These are phyloP conservation scores for Hydra vulgaris DNA, from an alignment of 30 jellyfish, hydroid and myxozoan species.

Conservation along the genomic window DNA sequence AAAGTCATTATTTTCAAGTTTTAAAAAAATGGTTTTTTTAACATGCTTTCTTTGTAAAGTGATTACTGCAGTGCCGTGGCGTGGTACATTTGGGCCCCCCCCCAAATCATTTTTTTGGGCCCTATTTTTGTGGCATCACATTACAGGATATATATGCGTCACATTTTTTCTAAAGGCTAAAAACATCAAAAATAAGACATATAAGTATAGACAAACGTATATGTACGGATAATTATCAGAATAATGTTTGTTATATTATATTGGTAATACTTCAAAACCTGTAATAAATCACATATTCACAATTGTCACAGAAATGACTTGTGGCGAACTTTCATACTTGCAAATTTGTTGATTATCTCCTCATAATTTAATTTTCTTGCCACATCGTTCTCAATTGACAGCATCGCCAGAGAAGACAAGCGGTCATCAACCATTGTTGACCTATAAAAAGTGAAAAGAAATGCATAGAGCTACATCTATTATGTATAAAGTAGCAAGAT, in stretches of 20 bases:
- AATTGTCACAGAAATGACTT: neutral
- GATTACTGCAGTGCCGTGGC: neutral
- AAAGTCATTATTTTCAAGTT: too few relatives aligned
- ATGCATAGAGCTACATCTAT: neutral
- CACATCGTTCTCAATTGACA: neutral
- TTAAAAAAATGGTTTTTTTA: too few relatives aligned
- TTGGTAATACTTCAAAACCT: neutral
- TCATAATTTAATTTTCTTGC: neutral
- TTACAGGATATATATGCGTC: neutral
- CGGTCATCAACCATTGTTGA: neutral
- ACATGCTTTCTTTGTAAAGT: too few relatives aligned
- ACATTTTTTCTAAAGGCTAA: neutral
- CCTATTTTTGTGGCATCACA: neutral
- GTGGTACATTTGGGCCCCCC: neutral
- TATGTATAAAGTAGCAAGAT: neutral
- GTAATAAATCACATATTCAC: neutral
- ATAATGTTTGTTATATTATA: neutral
- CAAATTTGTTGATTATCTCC: neutral
- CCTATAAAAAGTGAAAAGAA: neutral
- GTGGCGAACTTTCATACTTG: neutral
- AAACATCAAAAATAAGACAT: neutral
- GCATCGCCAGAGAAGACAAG: neutral
- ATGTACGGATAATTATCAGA: neutral
- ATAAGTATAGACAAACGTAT: neutral
- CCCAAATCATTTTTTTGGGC: neutral